Base-by-base conservation (phyloP, 1,140 invertebrate genomes). In the Cherax quadricarinatus region DNA sequence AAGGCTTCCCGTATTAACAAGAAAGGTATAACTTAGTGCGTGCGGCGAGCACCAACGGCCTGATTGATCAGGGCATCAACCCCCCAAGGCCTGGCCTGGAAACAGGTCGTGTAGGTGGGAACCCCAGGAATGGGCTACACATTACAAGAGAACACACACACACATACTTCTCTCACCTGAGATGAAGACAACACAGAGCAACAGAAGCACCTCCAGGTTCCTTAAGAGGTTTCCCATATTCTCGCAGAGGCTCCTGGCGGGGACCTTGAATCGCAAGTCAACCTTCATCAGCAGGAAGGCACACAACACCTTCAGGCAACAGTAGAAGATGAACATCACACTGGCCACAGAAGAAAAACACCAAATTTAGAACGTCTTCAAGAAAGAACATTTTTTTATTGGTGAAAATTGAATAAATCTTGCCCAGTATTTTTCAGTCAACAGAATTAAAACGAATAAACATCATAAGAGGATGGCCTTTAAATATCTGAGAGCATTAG, bases 261-360 rank as follows among this genome's bases (percentile, higher is more conserved):
- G 93, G 3, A 75, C 75, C 66, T 87, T 92, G 85, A 93, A 93
- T 24, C 91, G 53, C 70, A 93, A 78, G 48, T 93, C 88, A 14
- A 93, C 62, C 66, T 82, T 84, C 30, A 88, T 66, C 83, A 93
- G 79, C 5, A 93, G 86, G 18, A 91, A 41, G 18, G 91, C 84
- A n/a, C 93, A 92, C 12, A 93, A 7, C n/a, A 93, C n/a, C 80
- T 92, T 93, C 75, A 93, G 48, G 3, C 57, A 78, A 60, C 84
- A 88, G 91, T 91, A 93, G 49, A 92, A 49, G 10, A 90, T 78
- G 85, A 89, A 93, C 53, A 87, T 90, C 48, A 89, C 88, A 73
- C 93, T 93, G 86, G 10, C n/a, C 12, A 88, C 10, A 48, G 60
- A 49, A 62, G 21, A 48, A 49, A 10, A 57, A 1, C 30, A 41